Base-by-base conservation (phyloP, 2,797 vertebrate species). In the Chaenodraco wilsoni region DNA sequence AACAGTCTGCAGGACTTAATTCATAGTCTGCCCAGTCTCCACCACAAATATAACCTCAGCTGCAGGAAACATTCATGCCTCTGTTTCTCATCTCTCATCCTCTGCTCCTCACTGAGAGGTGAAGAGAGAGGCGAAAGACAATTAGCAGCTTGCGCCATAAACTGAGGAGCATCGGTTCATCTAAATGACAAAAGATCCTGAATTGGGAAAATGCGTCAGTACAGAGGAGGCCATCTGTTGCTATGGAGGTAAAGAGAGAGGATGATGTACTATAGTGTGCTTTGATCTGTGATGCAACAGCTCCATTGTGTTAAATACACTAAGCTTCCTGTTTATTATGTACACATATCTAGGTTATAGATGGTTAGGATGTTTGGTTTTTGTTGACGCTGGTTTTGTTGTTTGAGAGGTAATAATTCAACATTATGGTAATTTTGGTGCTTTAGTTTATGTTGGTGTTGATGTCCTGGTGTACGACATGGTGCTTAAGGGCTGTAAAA, bases 111-210 rank as follows among this genome's bases (percentile, higher is more conserved):
- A 11, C 43, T 17, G 80, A 80, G 76, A 78, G 46, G 46, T 65
- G 62, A 76, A 78, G 84, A 84, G 66, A 79, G 59, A 74, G 31
- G 50, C 61, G 69, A 76, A 88, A 88, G 77, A 92, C 84, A 93
- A 92, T 37, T 37, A 90, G 80, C 69, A 76, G 41, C 58, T 40
- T 58, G 81, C 78, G 84, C 83, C 77, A 78, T 83, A 77, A 75
- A 82, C 84, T 62, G 82, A 91, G 80, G 76, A 88, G 81, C 84
- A 76, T 54, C 76, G 82, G 77, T 89, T 89, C 37, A 95, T 95
- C 89, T 95, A 65, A 95, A 95, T 95, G 87, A 95, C 90, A 95
- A 95, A 94, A 86, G 85, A 84, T 65, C 51, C 58, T 87, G 87
- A 91, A 93, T 90, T 74, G 82, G 77, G 68, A 63, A 52, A 64